These are phyloP conservation scores for Bambusicola thoracicus DNA, from an alignment of 2,113 vertebrate genomes.

Conservation along the genomic window DNA sequence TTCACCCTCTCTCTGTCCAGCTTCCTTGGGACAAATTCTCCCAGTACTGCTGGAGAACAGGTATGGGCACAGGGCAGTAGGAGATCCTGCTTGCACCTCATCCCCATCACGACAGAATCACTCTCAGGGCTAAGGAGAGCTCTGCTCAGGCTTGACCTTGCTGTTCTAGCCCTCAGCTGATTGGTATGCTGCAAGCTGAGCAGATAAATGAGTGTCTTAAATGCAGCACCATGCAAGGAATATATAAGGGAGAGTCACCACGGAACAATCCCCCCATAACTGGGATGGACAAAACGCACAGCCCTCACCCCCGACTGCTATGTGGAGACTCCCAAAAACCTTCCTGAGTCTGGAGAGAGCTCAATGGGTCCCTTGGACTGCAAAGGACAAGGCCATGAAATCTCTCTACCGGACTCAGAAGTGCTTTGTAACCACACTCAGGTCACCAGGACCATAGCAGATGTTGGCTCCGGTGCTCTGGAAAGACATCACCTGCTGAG, in stretches of 20 bases:
- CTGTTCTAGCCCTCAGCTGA: constrained; percentile 9
- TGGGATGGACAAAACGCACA: neutral
- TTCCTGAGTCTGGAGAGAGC: too few relatives aligned
- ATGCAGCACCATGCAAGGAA: constrained; percentile 12
- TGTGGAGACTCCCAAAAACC: neutral
- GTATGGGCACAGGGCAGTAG: fast-evolving
- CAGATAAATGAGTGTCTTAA: constrained; percentile 46
- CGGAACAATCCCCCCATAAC: neutral
- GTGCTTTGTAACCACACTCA: neutral
- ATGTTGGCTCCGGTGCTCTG: neutral
- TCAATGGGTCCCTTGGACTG: neutral
- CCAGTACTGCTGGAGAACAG: neutral
- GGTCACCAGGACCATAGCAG: neutral
- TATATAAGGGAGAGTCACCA: constrained; percentile 11
- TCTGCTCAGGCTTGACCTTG: constrained; percentile 45
- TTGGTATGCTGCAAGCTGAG: constrained; percentile 28
- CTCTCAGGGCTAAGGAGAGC: neutral
- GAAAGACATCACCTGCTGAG: neutral
- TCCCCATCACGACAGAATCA: neutral
- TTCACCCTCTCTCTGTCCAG: neutral
- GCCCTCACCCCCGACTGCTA: neutral
- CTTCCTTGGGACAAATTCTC: neutral
- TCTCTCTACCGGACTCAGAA: neutral
- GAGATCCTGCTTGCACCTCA: neutral
- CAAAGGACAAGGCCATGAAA: fast-evolving